Conservation (phyloP, 2,888 invertebrate genomes). For the Acronicta leporina region DNA sequence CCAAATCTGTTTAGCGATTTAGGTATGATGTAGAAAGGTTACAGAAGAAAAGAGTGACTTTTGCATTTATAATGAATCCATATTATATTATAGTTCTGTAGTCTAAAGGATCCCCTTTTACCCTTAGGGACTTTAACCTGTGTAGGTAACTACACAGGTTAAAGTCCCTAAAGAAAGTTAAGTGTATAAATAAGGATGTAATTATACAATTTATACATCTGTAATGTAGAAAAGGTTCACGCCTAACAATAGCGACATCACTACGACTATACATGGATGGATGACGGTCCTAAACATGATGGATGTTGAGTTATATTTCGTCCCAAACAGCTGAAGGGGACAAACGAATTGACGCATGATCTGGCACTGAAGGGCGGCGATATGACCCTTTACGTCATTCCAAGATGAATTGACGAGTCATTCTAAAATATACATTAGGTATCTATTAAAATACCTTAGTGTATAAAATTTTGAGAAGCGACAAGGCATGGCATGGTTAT, state of each 20-base stretch:
- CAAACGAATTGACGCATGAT: constrained; percentile 51
- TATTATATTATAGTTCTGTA: too few species aligned
- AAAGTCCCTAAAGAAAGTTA: too few species aligned
- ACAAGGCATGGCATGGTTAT: background rate
- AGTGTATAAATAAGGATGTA: too few species aligned
- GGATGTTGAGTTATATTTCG: constrained; percentile 49
- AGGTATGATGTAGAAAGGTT: too few species aligned
- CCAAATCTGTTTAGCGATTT: too few species aligned
- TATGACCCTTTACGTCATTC: constrained; percentile 4
- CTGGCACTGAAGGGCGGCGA: constrained; percentile 30
- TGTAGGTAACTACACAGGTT: too few species aligned
- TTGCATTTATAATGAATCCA: too few species aligned
- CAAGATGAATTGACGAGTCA: constrained; percentile 13
- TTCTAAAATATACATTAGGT: constrained; percentile 28
- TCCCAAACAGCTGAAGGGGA: constrained; percentile 34
- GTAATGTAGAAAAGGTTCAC: background rate
- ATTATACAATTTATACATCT: too few species aligned
- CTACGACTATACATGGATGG: constrained; percentile 3
- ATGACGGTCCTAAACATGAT: constrained; percentile 30
- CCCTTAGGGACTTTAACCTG: too few species aligned
- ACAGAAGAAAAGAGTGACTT: too few species aligned
- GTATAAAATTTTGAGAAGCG: constrained; percentile 4
- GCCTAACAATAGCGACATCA: constrained; percentile 4
- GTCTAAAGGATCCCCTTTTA: too few species aligned
- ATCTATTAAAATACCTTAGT: background rate